Percentiles rank a stretch among this genome's conserved stretches.
phyloP scores from a whole-genome alignment of 2,797 vertebrate species.

The Malacoctenus gilli region DNA sequence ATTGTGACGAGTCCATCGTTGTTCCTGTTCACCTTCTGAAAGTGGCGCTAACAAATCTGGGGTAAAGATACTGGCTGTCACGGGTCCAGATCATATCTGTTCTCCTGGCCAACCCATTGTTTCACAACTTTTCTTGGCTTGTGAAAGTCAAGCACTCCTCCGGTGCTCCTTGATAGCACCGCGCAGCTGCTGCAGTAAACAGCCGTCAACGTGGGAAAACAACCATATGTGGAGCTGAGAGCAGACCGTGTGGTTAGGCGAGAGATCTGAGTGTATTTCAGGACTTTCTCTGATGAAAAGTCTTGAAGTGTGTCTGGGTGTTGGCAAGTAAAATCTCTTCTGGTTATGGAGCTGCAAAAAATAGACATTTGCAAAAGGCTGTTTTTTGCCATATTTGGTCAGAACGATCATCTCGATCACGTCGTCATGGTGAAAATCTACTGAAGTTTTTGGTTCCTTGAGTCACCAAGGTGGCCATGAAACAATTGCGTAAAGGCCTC shows the following conservation, averaged over 20 bases:
- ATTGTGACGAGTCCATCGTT: background rate
- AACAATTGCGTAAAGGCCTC: no score
- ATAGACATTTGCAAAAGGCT: no score
- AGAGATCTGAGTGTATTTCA: conserved; percentile 30
- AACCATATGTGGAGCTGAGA: conserved; percentile 34
- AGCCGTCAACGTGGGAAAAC: conserved; percentile 32
- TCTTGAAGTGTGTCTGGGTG: background rate
- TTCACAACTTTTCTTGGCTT: background rate
- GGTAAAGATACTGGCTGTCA: no score
- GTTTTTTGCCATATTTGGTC: no score
- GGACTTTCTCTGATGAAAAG: conserved; percentile 1
- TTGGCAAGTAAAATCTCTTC: background rate
- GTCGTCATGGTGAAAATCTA: no score
- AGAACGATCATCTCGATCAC: no score
- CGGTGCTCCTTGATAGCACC: conserved; percentile 12
- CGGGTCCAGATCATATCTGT: no score
- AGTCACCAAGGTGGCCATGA: no score
- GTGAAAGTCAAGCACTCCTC: background rate
- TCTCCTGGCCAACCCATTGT: background rate
- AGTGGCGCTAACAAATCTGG: background rate
- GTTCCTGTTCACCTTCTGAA: background rate
- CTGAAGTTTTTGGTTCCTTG: no score
- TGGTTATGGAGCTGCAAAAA: no score
- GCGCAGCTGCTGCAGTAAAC: conserved; percentile 37
- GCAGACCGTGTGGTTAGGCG: conserved; percentile 38